phyloP scores from a whole-genome alignment of 2,113 vertebrate genomes.

The Tinamus guttatus region DNA sequence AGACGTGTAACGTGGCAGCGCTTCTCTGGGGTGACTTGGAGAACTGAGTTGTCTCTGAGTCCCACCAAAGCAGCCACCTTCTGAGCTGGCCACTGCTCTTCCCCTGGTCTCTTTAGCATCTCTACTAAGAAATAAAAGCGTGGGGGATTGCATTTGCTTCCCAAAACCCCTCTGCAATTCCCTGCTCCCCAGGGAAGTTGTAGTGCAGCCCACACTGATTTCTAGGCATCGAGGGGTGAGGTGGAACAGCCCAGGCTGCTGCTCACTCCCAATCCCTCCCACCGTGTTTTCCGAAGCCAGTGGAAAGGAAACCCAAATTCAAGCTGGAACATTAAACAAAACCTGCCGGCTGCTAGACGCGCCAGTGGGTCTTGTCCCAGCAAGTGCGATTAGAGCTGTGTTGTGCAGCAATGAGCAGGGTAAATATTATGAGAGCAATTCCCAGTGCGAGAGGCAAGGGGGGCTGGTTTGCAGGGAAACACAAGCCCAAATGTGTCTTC shows the following conservation, averaged over 20 bases:
- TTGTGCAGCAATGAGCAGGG: conserved; percentile 22
- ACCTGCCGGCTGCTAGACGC: conserved; percentile 7
- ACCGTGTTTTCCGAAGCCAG: conserved; percentile 39
- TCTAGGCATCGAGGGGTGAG: not conserved
- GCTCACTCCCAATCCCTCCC: not conserved
- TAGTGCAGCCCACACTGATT: not conserved
- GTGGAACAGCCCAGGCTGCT: not conserved
- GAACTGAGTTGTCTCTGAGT: accelerated
- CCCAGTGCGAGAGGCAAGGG: conserved; percentile 22
- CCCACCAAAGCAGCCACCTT: not conserved
- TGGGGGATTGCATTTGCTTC: not conserved
- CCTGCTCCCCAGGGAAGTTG: not conserved
- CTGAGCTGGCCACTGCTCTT: not conserved
- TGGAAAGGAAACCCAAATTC: conserved; percentile 39
- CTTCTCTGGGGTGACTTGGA: accelerated
- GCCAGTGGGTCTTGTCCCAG: conserved; percentile 38
- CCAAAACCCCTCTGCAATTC: not conserved
- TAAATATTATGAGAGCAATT: conserved; percentile 50
- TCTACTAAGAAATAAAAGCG: accelerated
- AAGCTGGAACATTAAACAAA: conserved; percentile 52
- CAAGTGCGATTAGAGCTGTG: conserved; percentile 36
- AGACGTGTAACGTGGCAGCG: not conserved
- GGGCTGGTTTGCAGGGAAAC: not conserved
- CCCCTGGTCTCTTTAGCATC: not conserved
- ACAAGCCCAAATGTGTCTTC: not conserved